Percentiles rank a stretch among this genome's conserved stretches.
Evolutionary conservation across 2,888 invertebrate genomes (phyloP).

Genomic region (Cetonia aurata): DNA sequence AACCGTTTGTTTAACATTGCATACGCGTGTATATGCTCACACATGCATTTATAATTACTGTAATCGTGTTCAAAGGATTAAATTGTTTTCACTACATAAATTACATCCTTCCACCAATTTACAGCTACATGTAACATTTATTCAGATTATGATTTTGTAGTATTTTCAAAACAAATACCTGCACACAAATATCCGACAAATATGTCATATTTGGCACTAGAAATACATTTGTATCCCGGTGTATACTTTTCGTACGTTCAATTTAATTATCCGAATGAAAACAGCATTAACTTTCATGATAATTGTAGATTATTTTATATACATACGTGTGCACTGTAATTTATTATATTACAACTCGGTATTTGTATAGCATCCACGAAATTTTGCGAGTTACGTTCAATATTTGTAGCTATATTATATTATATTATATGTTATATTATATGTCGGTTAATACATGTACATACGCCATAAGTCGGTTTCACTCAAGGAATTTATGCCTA

Average conservation of each 20-base stretch:
- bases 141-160: slow-evolving; percentile 5
- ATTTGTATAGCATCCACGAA: slow-evolving; percentile 16
- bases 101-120: neutral
- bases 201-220: neutral
- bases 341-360: slow-evolving; percentile 27
- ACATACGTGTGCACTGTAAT: slow-evolving; percentile 12
- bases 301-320: slow-evolving; percentile 36
- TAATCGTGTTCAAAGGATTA: neutral
- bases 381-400: neutral
- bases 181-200: neutral
- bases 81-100: slow-evolving; percentile 3
- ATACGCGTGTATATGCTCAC: neutral
- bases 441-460: no score
- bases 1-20: neutral
- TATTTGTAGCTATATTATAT: slow-evolving; percentile 4
- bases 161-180: slow-evolving; percentile 20
- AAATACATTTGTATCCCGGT: neutral
- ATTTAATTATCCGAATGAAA: slow-evolving; percentile 41
- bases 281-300: slow-evolving; percentile 32
- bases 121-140: slow-evolving; percentile 11
- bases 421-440: no score
- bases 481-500: no score
- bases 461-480: no score
- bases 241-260: slow-evolving; percentile 11
- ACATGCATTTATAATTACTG: neutral